Evolutionary conservation across 2,113 vertebrate species (phyloP).

Genomic region (Oceanodroma tethys): DNA sequence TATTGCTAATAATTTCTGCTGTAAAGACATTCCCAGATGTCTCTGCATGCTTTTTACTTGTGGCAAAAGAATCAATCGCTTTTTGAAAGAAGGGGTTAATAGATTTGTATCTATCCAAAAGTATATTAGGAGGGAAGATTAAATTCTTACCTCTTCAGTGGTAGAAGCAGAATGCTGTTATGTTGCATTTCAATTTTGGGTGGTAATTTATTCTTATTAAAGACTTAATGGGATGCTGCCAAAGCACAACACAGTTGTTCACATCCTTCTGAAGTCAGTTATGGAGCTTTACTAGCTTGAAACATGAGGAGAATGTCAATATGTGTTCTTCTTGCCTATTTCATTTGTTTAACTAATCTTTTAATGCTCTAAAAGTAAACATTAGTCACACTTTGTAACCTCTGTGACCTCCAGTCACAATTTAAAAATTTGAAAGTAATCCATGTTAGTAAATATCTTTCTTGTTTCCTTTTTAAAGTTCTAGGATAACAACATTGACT

Average conservation of each 20-base stretch:
- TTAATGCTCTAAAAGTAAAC: not conserved
- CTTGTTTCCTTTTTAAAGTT: not conserved
- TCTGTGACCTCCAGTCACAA: not conserved
- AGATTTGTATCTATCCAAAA: not conserved
- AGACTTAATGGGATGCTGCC: not conserved
- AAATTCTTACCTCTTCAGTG: not conserved
- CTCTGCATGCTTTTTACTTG: not conserved
- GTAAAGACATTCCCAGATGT: not conserved
- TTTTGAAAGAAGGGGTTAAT: not conserved
- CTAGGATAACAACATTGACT: not conserved
- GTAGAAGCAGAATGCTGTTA: not conserved
- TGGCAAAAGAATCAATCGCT: not conserved
- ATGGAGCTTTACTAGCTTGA: not conserved
- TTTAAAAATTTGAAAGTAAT: not conserved
- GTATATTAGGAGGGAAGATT: not conserved
- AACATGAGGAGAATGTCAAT: not conserved
- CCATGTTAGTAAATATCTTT: not conserved
- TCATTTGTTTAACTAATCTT: not conserved
- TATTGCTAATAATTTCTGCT: not conserved
- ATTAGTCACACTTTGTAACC: not conserved
- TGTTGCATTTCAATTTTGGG: not conserved
- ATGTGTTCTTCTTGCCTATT: not conserved
- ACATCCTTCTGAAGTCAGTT: not conserved
- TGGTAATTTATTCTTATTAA: constrained; percentile 15
- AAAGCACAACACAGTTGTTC: not conserved